Conservation (phyloP, 2,888 invertebrate species). For the Tineola bisselliella region DNA sequence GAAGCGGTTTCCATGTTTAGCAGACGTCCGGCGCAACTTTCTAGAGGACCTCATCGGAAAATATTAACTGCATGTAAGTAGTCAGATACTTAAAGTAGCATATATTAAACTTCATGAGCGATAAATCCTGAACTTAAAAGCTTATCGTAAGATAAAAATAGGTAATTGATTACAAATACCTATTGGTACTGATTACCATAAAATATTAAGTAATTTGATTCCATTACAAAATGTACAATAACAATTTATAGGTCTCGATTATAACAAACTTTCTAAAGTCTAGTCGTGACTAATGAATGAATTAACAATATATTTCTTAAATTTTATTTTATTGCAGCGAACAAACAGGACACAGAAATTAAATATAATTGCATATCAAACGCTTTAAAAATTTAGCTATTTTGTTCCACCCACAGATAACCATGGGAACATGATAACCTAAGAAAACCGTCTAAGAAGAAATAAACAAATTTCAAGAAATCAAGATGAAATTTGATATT, state of each 20-base stretch:
- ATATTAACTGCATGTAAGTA: constrained; percentile 26
- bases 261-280: constrained; percentile 1
- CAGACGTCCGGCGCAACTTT: constrained; percentile 34
- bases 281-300: constrained; percentile 10
- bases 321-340: not conserved
- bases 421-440: not conserved
- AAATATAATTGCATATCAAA: not conserved
- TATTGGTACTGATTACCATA: not conserved
- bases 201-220: not conserved
- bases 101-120: not conserved
- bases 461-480: too few relatives aligned
- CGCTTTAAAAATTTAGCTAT: not conserved
- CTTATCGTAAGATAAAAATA: too few relatives aligned
- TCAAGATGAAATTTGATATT: too few relatives aligned
- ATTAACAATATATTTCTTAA: not conserved
- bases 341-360: not conserved
- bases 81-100: not conserved
- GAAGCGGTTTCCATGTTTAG: constrained; percentile 15
- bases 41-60: constrained; percentile 46
- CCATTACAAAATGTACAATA: not conserved
- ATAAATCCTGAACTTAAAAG: not conserved
- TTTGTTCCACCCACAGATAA: not conserved
- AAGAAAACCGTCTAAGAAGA: too few relatives aligned
- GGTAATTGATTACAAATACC: not conserved
- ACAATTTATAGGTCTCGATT: constrained; percentile 2